phyloP scores from a whole-genome alignment of 1,140 invertebrate genomes.

The Hylyphantes graminicola region DNA sequence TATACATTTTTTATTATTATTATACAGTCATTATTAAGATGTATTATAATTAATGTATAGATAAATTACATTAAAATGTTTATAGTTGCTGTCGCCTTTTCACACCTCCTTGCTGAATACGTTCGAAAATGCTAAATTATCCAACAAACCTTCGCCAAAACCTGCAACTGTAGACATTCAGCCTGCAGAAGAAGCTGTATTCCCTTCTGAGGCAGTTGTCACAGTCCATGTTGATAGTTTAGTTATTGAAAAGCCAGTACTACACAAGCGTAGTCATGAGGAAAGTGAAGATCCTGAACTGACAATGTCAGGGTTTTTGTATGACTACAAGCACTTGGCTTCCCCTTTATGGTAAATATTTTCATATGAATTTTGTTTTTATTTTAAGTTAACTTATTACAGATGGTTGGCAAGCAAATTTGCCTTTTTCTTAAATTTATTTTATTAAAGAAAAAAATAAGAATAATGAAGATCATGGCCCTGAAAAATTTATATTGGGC shows the following conservation, averaged over 20 bases:
- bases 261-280: slow-evolving; percentile 29
- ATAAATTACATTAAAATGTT: not conserved
- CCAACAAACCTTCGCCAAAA: slow-evolving; percentile 1
- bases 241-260: slow-evolving; percentile 34
- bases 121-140: slow-evolving; percentile 56
- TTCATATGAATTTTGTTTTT: not conserved
- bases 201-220: not conserved
- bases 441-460: too few species aligned
- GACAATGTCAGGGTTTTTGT: slow-evolving; percentile 17
- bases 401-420: too few species aligned
- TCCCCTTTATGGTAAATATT: slow-evolving; percentile 22
- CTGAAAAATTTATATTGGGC: too few species aligned
- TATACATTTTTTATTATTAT: too few species aligned
- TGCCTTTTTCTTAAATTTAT: too few species aligned
- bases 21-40: too few species aligned
- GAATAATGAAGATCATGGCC: too few species aligned
- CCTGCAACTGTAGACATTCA: slow-evolving; percentile 8
- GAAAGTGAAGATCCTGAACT: slow-evolving; percentile 25
- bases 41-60: too few species aligned
- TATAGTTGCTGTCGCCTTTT: slow-evolving; percentile 42
- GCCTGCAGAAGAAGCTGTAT: not conserved
- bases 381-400: not conserved
- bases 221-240: not conserved
- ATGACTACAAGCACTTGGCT: slow-evolving; percentile 31
- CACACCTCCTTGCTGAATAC: slow-evolving; percentile 44